A percentile compares a stretch with the other conserved stretches of the same genome.
phyloP scores from a whole-genome alignment of 2,888 invertebrate species.

The Aleiodes alternator region DNA sequence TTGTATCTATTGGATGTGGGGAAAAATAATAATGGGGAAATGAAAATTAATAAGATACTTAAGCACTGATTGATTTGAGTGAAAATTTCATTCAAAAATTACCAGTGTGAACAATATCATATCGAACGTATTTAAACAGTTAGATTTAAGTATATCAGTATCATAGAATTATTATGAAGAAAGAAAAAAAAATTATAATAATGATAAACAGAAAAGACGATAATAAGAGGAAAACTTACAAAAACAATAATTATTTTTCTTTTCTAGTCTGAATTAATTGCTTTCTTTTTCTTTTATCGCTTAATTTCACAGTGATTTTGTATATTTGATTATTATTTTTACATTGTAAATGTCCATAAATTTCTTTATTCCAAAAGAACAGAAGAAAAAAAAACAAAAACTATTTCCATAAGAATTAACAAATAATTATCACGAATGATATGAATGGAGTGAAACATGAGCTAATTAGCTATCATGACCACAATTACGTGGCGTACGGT shows the following conservation, averaged over 20 bases:
- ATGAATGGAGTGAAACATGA: conserved; percentile 12
- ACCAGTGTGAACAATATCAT: conserved; percentile 54
- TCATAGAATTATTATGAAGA: conserved; percentile 51
- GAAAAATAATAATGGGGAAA: conserved; percentile 14
- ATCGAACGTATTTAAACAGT: conserved; percentile 57
- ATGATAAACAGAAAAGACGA: conserved; percentile 36
- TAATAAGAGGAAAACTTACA: conserved; percentile 22
- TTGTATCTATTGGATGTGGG: conserved; percentile 20
- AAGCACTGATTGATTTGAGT: conserved; percentile 25
- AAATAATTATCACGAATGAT: conserved; percentile 4
- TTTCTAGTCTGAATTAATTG: conserved; percentile 67
- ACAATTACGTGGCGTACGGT: conserved; percentile 12
- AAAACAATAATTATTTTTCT: conserved; percentile 51
- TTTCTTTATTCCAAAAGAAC: conserved; percentile 19
- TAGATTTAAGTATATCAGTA: conserved; percentile 56
- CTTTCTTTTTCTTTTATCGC: neutral
- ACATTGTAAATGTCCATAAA: conserved; percentile 18
- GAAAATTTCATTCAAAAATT: conserved; percentile 8
- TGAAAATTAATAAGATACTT: conserved; percentile 9
- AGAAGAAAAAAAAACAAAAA: no score
- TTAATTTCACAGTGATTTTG: conserved; percentile 26
- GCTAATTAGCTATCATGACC: conserved; percentile 39
- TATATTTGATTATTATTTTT: conserved; percentile 34
- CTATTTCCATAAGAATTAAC: conserved; percentile 3
- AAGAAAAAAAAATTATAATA: conserved; percentile 24